Base-by-base conservation (phyloP, 92 coral and sea anemone species). In the Porites cylindrica region DNA sequence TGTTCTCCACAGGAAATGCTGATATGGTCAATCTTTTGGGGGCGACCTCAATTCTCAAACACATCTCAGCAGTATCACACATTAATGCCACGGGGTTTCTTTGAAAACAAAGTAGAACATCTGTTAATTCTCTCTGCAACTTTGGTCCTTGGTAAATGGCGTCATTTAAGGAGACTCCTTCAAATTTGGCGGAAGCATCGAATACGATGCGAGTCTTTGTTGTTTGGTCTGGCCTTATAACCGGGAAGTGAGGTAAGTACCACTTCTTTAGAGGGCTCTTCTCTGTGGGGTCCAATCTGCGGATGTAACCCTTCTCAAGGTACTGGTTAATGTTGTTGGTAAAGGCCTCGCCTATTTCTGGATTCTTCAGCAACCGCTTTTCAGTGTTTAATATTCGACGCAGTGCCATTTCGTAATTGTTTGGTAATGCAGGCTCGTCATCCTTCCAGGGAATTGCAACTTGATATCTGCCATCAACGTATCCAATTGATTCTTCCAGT, bases 11-110 rank as follows among this genome's bases (percentile, higher is more conserved):
- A 90, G 51, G 84, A 85, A 85, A 13, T 72, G 89, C 61, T 86
- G 93, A 76, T 75, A 90, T 3, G 90, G 64, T 84, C 90, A 69
- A 62, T 90, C 88, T 24, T 29, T 90, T 61, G 11, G 88, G 89
- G 1, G 87, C 75, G 65, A 93, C 80, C 16, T 84, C 91, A 65
- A 93, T 81, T 54, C 94, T 77, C 65, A 90, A 75, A 65, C 91
- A 93, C 93, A 91, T 91, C 78, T 91, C 96, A 18, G 94, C 88
- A 47, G 88, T 93, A 84, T 93, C 96, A 68, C 94, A 90, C 2
- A 85, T 64, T 56, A 90, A 59, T 9, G 92, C 90, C 13, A 90
- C 94, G n/a, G 91, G 90, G 53, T 87, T 8, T 74, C 85, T 78
- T 85, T 90, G 86, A 72, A 93, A 87, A 64, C 91, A 68, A 32